Base-by-base conservation (phyloP, 2,113 vertebrate species). In the Uropsilus gracilis region DNA sequence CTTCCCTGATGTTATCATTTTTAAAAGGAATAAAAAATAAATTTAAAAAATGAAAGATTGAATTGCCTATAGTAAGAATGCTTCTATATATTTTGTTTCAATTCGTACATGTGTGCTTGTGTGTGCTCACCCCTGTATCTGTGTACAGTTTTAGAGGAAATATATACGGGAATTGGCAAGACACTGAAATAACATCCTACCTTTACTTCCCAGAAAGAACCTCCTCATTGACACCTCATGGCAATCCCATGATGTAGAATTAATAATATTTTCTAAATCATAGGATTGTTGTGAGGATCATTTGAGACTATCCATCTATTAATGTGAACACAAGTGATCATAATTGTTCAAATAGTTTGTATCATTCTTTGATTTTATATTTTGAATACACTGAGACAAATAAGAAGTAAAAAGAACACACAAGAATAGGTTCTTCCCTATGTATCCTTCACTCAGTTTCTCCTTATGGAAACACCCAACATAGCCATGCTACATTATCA, bases 231-330 rank as follows among this genome's bases (percentile, higher is more conserved):
- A 86, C 28, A 71, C 73, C 63, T 86, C 28, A 86, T 78, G 73
- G 34, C 75, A 80, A 80, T 63, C 83, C 44, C 80, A 34, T 86
- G 91, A 72, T 61, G 30, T 63, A 87, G 64, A 80, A 93, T 92
- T 71, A 37, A 80, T 57, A 59, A 37, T 37, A 66, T 64, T 91
- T 85, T 84, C 81, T 85, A 85, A 91, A 66, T 91, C 80, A 91
- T 57, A 85, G 48, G 90, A 91, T 86, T 86, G 64, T n/a, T 53
- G n/a, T 92, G 83, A 86, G 53, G 53, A 80, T 72, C 73, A 53
- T 63, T 8, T 53, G 73, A 93, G 53, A 86, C 61, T 59, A 69
- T 78, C 24, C 91, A 61, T 93, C 42, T 61, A 53, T 42, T 42
- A 72, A 80, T 44, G 53, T 42, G 78, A 39, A 78, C n/a, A 73